Evolutionary conservation across 2,797 vertebrate genomes (phyloP), one percentile per base, ranked within the genome.

Genomic region (Karalla daura): DNA sequence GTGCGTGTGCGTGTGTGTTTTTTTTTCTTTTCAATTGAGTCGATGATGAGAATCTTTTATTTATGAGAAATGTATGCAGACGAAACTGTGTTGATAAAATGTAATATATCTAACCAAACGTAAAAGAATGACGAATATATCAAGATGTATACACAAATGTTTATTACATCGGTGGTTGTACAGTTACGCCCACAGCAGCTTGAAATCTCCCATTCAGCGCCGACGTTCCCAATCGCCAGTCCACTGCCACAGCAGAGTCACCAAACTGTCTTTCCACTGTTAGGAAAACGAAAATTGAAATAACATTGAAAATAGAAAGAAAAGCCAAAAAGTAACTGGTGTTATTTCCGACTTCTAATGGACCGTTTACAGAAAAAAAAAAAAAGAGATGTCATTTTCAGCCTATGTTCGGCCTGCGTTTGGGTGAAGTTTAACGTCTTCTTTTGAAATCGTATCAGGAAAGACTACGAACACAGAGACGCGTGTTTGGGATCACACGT

Each of bases 51-150:
- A 80, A 78, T 62, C 47, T 79, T 78, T 80, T 89, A 88, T 93
- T 93, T 89, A 92, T 87, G 82, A 85, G 53, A 84, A 86, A 81
- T 78, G 78, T 88, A 76, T 77, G 85, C 21, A 75, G 77, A 86
- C 67, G 70, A 74, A 84, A 59, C 63, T 80, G 80, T 88, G 76
- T 69, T 58, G 54, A 83, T 81, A 61, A 79, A 64, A 71, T 88
- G 85, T 86, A 77, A 83, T 74, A 85, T 90, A 88, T 90, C 72
- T 91, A 89, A 85, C 74, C 74, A 84, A 78, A 84, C 12, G 49
- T 77, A 74, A 74, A 82, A 77, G 71, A 90, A 78, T 66, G 69
- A 83, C 73, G 35, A 73, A 70, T 76, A 78, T 76, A 67, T 50
- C 49, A 20, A 83, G 24, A 52, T 73, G 64, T 83, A 56, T 68